phyloP scores from a whole-genome alignment of 2,888 invertebrate species.

The Conops quadrifasciatus region DNA sequence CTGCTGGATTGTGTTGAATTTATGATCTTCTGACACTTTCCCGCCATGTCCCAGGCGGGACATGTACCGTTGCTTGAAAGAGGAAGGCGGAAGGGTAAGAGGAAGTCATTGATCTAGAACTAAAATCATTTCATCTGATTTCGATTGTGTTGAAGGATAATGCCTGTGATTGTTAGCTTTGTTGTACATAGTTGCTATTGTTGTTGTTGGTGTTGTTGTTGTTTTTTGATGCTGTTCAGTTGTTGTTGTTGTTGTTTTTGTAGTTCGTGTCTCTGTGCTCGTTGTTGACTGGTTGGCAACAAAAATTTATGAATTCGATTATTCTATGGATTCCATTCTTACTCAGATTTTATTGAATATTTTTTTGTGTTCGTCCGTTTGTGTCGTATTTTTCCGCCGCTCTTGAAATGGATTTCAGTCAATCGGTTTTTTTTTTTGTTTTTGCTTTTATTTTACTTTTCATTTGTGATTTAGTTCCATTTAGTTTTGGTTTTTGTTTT shows the following conservation, averaged over 20 bases:
- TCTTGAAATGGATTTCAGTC: not conserved
- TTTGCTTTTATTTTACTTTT: not conserved
- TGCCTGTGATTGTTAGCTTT: not conserved
- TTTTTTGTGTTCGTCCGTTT: not conserved
- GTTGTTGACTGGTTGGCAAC: not conserved
- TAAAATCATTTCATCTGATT: not conserved
- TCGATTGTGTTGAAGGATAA: not conserved
- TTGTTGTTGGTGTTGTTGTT: not conserved
- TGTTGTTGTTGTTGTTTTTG: not conserved
- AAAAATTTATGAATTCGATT: conserved; percentile 26
- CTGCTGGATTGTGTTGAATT: not conserved
- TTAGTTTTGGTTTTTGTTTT: not conserved
- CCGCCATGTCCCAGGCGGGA: too few species aligned
- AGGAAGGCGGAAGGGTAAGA: too few species aligned
- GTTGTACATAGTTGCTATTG: not conserved
- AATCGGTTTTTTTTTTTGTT: not conserved
- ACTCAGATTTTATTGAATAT: conserved; percentile 12
- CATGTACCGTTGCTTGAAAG: too few species aligned
- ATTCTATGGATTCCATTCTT: conserved; percentile 6
- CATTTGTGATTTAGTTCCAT: not conserved
- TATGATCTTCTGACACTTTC: not conserved
- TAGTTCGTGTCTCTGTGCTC: not conserved
- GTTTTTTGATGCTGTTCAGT: not conserved
- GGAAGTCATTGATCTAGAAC: not conserved
- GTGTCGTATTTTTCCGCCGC: not conserved